Evolutionary conservation across 2,888 invertebrate species (phyloP).

Genomic region (Eupithecia insigniata): DNA sequence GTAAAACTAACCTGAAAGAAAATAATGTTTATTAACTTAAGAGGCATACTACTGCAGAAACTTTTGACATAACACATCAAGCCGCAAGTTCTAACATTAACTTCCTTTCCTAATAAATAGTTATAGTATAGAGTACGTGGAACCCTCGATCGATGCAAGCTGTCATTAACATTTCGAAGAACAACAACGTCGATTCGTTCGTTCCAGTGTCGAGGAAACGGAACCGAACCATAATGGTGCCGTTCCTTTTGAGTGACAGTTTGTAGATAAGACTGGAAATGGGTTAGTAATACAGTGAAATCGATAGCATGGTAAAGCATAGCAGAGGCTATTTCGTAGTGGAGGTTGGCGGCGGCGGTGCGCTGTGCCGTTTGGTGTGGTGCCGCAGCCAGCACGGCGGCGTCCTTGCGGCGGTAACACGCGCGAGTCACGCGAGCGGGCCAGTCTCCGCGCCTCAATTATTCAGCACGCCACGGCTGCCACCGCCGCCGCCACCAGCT

Average conservation of each 20-base stretch:
- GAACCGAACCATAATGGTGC: constrained; percentile 24
- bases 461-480: constrained; percentile 76
- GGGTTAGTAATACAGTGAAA: constrained; percentile 39
- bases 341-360: constrained; percentile 50
- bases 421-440: constrained; percentile 75
- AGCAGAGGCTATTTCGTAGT: constrained; percentile 4
- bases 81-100: constrained; percentile 10
- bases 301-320: constrained; percentile 39
- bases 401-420: constrained; percentile 71
- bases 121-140: constrained; percentile 24
- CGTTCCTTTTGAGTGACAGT: constrained; percentile 33
- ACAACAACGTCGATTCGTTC: constrained; percentile 34
- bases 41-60: neutral
- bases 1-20: neutral
- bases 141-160: constrained; percentile 32
- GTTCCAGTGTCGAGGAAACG: constrained; percentile 28
- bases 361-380: constrained; percentile 58
- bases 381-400: constrained; percentile 80
- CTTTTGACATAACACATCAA: neutral
- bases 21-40: neutral
- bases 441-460: constrained; percentile 81
- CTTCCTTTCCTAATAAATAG: constrained; percentile 18
- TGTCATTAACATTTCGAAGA: constrained; percentile 43
- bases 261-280: constrained; percentile 32
- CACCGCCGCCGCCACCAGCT: constrained; percentile 57